phyloP scores from a whole-genome alignment of 2,888 invertebrate species.

The Drosophila crucigera region DNA sequence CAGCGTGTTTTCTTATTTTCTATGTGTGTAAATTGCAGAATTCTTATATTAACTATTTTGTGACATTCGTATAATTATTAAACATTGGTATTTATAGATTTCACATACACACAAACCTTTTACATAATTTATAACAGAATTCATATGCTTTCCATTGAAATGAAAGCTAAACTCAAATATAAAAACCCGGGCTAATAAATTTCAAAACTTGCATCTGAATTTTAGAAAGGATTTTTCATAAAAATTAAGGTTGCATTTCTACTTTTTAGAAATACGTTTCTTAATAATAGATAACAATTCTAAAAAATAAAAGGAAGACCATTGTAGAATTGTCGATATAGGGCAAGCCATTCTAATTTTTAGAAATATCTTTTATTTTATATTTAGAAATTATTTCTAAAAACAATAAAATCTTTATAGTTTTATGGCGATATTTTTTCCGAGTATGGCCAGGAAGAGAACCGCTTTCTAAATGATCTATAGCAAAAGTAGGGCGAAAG shows the following conservation, averaged over 20 bases:
- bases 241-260: too few species aligned
- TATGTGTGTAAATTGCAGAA: neutral
- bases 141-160: neutral
- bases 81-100: neutral
- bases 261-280: neutral
- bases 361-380: neutral
- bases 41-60: neutral
- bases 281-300: neutral
- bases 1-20: too few species aligned
- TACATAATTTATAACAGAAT: neutral
- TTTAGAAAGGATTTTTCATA: too few species aligned
- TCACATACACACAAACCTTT: neutral
- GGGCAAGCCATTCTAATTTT: neutral
- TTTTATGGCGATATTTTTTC: too few species aligned
- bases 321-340: neutral
- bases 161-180: too few species aligned
- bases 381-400: neutral
- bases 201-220: too few species aligned
- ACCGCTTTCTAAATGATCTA: neutral
- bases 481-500: neutral
- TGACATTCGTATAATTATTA: neutral
- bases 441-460: neutral
- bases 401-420: neutral
- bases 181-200: too few species aligned
- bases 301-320: neutral